Percentiles rank a stretch among this genome's conserved stretches.
Conservation (phyloP, 1,140 invertebrate genomes). For the Neodiprion pinetum region DNA sequence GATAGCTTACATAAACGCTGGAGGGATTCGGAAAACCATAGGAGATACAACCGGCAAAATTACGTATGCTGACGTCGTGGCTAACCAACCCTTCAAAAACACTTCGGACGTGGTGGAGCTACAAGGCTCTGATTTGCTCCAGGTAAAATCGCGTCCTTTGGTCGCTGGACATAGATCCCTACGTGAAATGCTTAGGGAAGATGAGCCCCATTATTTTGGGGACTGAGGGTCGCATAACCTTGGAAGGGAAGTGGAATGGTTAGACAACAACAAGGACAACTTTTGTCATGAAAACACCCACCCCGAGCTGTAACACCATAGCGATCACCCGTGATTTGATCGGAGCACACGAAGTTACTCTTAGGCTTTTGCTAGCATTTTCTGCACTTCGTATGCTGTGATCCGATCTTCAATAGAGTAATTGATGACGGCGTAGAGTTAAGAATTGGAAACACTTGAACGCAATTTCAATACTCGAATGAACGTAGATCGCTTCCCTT, state of each 20-base stretch:
- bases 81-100: slow-evolving; percentile 76
- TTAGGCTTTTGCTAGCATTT: too few relatives aligned
- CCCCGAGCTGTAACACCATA: too few relatives aligned
- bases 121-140: slow-evolving; percentile 66
- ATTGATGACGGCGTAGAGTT: too few relatives aligned
- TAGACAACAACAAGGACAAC: too few relatives aligned
- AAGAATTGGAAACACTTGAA: too few relatives aligned
- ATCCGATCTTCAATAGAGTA: too few relatives aligned
- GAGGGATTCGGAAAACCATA: slow-evolving; percentile 72
- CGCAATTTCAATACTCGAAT: too few relatives aligned
- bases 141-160: slow-evolving; percentile 56
- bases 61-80: slow-evolving; percentile 71
- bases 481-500: too few relatives aligned
- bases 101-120: slow-evolving; percentile 71
- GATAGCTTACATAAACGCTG: slow-evolving; percentile 74
- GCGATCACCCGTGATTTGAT: too few relatives aligned
- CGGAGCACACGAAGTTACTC: too few relatives aligned
- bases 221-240: slow-evolving; percentile 32
- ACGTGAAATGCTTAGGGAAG: slow-evolving; percentile 36
- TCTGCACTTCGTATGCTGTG: too few relatives aligned
- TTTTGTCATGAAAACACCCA: too few relatives aligned
- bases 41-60: slow-evolving; percentile 64
- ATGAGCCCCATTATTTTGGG: slow-evolving; percentile 41
- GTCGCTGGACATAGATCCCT: slow-evolving; percentile 46
- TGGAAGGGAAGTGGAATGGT: slow-evolving; percentile 22